Evolutionary conservation across 2,888 invertebrate genomes (phyloP).

Genomic region (Agrochola circellaris): DNA sequence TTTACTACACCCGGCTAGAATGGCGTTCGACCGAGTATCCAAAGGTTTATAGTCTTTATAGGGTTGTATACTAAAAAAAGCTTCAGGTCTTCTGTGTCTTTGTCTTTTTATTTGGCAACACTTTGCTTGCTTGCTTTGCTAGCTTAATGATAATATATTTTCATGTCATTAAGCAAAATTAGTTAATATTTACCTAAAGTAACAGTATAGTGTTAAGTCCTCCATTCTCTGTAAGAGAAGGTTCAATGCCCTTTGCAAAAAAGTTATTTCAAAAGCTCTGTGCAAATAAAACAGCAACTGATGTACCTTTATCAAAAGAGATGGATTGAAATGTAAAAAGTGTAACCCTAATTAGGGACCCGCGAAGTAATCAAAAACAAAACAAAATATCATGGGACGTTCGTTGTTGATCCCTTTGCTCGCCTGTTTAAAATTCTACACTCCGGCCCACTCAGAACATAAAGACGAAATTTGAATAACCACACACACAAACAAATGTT

Average conservation of each 20-base stretch:
- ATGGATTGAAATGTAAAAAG: slow-evolving; percentile 57
- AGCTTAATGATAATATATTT: not conserved
- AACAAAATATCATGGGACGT: slow-evolving; percentile 63
- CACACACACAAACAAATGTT: slow-evolving; percentile 67
- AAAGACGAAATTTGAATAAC: slow-evolving; percentile 74
- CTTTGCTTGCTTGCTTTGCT: no score
- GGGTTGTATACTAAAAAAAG: not conserved
- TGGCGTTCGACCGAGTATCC: slow-evolving; percentile 22
- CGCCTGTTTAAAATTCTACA: slow-evolving; percentile 70
- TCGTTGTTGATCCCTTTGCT: slow-evolving; percentile 53
- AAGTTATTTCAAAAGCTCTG: slow-evolving; percentile 28
- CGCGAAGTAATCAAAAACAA: slow-evolving; percentile 65
- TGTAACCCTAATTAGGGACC: slow-evolving; percentile 59
- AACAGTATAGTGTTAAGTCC: not conserved
- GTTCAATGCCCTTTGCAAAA: slow-evolving; percentile 7
- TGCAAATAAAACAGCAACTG: slow-evolving; percentile 43
- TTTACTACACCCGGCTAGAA: slow-evolving; percentile 62
- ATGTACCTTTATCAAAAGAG: slow-evolving; percentile 56
- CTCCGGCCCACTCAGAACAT: slow-evolving; percentile 58
- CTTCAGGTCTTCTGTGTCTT: not conserved
- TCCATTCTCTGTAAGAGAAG: not conserved
- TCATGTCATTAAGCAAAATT: not conserved
- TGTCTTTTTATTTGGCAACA: not conserved
- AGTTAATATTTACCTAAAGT: not conserved
- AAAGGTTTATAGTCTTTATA: slow-evolving; percentile 13